Evolutionary conservation across 2,888 invertebrate genomes (phyloP), one percentile per base, ranked within the genome.

Genomic region (Nebria salina): DNA sequence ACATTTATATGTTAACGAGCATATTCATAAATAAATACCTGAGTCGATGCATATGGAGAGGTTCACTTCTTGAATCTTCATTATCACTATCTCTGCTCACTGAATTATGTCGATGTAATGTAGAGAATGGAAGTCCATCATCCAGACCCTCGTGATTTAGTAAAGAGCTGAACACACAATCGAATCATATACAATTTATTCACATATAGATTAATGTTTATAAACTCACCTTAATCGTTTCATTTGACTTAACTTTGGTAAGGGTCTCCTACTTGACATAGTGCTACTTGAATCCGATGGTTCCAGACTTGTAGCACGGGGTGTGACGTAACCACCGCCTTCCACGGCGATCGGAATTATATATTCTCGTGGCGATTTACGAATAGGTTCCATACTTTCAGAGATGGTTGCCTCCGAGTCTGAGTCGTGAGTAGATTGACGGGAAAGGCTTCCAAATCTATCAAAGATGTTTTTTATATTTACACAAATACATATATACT

Each of bases 341-440:
- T 97, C 97, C 79, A 97, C 94, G 20, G 96, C 96, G 86, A 97
- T 97, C n/a, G 97, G 97, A 88, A 97, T 97, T 86, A 97, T 96
- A 87, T 96, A 96, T 89, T 97, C 97, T 70, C 97, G 91, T 15
- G 96, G 96, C 13, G 96, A 96, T 89, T 96, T 97, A 87, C 95
- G 94, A 86, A 96, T 96, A 6, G 96, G 95, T 87, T 95, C 94
- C 85, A 91, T 90, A 26, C 91, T 91, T 3, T 87, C 85, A 7
- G 90, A 89, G 11, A 89, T 89, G 84, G 88, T 91, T 85, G 90
- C 91, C 84, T 93, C 93, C 0, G 94, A 94, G 85, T 96, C 95
- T 9, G 94, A 93, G 83, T 94, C 93, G 82, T 91, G 91, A 0
- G 94, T 94, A 9, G 94, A 93, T 85, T 94, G 94, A 15, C 93